phyloP scores from a whole-genome alignment of 2,797 vertebrate species.

The Xyrichtys novacula region DNA sequence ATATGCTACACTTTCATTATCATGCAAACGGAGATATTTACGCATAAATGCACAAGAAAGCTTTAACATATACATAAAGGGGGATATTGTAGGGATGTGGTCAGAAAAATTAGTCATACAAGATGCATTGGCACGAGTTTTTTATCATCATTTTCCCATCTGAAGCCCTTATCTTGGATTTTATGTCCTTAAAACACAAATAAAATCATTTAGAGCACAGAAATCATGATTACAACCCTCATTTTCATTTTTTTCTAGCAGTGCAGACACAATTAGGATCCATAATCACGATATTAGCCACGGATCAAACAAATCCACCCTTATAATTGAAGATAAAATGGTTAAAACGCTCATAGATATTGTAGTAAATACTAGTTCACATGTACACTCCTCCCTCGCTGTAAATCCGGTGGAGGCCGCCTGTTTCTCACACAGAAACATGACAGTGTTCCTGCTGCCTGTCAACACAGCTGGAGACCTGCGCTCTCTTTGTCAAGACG shows the following conservation, averaged over 20 bases:
- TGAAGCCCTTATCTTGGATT: background rate
- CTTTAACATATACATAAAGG: constrained; percentile 6
- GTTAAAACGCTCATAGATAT: background rate
- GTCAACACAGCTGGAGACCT: constrained; percentile 76
- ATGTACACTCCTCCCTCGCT: constrained; percentile 24
- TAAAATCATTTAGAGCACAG: background rate
- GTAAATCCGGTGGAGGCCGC: constrained; percentile 48
- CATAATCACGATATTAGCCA: constrained; percentile 7
- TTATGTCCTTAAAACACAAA: constrained; percentile 9
- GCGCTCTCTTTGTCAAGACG: constrained; percentile 76
- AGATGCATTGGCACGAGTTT: background rate
- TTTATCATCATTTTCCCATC: background rate
- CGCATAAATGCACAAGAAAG: background rate
- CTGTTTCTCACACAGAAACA: constrained; percentile 46
- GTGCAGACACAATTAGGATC: background rate
- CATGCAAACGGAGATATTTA: background rate
- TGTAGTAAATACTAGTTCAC: constrained; percentile 35
- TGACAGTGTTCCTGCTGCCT: constrained; percentile 69
- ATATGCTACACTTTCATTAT: background rate
- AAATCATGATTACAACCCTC: constrained; percentile 7
- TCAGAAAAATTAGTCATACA: background rate
- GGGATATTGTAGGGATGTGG: background rate
- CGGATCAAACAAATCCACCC: background rate
- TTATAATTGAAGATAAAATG: background rate
- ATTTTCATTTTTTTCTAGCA: constrained; percentile 30